Base-by-base conservation (phyloP, 2,888 invertebrate genomes). In the Ectemnius continuus region DNA sequence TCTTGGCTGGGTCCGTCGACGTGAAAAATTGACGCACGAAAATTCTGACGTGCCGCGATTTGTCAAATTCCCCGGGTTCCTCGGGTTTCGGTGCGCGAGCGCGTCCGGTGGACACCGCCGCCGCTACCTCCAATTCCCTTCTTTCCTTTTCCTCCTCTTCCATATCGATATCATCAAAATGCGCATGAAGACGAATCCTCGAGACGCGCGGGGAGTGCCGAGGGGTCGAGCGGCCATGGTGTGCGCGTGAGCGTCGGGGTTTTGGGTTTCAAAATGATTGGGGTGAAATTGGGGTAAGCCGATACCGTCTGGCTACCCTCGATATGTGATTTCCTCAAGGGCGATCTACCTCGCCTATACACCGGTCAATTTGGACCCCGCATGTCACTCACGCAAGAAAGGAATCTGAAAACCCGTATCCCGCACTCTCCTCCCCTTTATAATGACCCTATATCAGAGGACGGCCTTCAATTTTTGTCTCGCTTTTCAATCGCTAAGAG, bases 251-350 rank as follows among this genome's bases (percentile, higher is more conserved):
- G n/a, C 52, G 52, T 16, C n/a, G 75, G 23, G 87, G 89, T 90
- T 87, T 90, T 86, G 80, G 86, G 88, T 90, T 90, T 90, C 90
- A 89, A 88, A 89, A 88, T 91, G 89, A 90, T 90, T 90, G 90
- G 89, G 88, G 88, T 88, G 84, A 88, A 90, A 90, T 91, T 89
- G 90, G 89, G 89, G 91, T 90, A 90, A 91, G 88, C 86, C 86
- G 90, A 90, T 90, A 88, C 87, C 84, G 83, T 80, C 75, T 74
- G 79, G 76, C 76, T 73, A 82, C 79, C 82, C 80, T 73, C 75
- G 79, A 36, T 62, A 36, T 36, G 72, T 58, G 76, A 73, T 76
- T 75, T 79, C 70, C 79, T 82, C 79, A 70, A 83, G 82, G 82
- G 77, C 74, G 82, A 75, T 64, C 73, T 63, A 64, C 63, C 61